Evolutionary conservation across 2,113 vertebrate species (phyloP).

Genomic region (Microtus pennsylvanicus): DNA sequence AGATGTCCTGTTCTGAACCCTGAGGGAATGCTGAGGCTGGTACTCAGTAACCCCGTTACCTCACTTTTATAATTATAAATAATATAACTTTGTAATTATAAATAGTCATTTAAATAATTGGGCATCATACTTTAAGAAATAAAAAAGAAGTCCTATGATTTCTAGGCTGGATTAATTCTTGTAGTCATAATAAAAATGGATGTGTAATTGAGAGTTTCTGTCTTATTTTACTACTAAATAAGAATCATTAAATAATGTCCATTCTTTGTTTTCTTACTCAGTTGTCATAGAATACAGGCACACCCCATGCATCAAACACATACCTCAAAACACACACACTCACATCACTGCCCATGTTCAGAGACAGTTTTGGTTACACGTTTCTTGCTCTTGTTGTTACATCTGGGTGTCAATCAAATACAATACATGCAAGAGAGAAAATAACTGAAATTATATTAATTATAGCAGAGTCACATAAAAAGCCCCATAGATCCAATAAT

Average conservation of each 20-base stretch:
- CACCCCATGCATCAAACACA: neutral
- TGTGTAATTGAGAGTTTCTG: neutral
- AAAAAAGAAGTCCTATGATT: neutral
- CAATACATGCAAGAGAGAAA: neutral
- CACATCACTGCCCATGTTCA: neutral
- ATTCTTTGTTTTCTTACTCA: neutral
- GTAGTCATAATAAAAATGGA: neutral
- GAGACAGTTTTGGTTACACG: neutral
- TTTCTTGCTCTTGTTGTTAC: neutral
- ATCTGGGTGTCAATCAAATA: neutral
- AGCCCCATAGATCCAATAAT: neutral
- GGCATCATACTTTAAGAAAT: neutral
- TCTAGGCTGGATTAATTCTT: neutral
- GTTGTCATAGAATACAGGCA: neutral
- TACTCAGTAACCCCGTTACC: too few relatives aligned
- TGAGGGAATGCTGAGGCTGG: too few relatives aligned
- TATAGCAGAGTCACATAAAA: neutral
- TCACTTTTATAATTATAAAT: neutral
- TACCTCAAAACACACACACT: neutral
- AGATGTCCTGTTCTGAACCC: too few relatives aligned
- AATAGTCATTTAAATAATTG: neutral
- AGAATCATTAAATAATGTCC: neutral
- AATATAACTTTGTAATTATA: neutral
- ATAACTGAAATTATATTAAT: neutral
- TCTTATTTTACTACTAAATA: conserved; percentile 1